A percentile compares a stretch with the other conserved stretches of the same genome.
These are phyloP conservation scores for Shargacucullia verbasci DNA, from an alignment of 2,888 invertebrate genomes.

Conservation along the genomic window DNA sequence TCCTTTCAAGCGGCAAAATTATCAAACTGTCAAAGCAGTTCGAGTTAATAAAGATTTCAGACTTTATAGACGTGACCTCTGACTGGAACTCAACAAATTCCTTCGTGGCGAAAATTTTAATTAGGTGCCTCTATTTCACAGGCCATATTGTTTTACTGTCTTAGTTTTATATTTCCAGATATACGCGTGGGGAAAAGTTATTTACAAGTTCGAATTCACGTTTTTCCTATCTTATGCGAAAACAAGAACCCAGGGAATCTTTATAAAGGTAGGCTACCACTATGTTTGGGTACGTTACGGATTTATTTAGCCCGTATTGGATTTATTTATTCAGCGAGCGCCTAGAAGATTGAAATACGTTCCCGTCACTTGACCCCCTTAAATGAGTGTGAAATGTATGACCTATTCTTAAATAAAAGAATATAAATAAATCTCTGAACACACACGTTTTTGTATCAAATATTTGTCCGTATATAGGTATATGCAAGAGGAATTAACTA, in stretches of 20 bases:
- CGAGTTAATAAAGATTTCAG: constrained; percentile 36
- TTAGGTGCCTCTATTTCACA: constrained; percentile 41
- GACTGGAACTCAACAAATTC: constrained; percentile 29
- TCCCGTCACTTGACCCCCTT: constrained; percentile 36
- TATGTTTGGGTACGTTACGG: constrained; percentile 30
- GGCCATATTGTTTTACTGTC: constrained; percentile 54
- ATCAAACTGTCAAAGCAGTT: constrained; percentile 34
- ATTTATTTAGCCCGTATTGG: constrained; percentile 56
- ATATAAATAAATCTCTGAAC: constrained; percentile 16
- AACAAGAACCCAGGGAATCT: constrained; percentile 52
- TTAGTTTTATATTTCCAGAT: constrained; percentile 49
- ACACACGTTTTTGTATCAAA: too few species aligned
- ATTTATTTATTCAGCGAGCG: constrained; percentile 57
- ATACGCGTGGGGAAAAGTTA: constrained; percentile 54
- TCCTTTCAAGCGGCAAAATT: constrained; percentile 23
- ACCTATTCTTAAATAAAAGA: constrained; percentile 9
- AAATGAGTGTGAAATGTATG: constrained; percentile 26
- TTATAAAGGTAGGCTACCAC: constrained; percentile 47
- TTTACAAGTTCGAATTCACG: constrained; percentile 53
- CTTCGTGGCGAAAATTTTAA: constrained; percentile 35
- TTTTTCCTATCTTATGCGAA: constrained; percentile 55
- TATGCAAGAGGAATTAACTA: too few species aligned
- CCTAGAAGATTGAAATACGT: constrained; percentile 50
- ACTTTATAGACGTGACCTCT: constrained; percentile 23
- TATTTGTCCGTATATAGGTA: too few species aligned